These are phyloP conservation scores for Nemotelus nigrinus DNA, from an alignment of 2,888 invertebrate species.

Conservation along the genomic window DNA sequence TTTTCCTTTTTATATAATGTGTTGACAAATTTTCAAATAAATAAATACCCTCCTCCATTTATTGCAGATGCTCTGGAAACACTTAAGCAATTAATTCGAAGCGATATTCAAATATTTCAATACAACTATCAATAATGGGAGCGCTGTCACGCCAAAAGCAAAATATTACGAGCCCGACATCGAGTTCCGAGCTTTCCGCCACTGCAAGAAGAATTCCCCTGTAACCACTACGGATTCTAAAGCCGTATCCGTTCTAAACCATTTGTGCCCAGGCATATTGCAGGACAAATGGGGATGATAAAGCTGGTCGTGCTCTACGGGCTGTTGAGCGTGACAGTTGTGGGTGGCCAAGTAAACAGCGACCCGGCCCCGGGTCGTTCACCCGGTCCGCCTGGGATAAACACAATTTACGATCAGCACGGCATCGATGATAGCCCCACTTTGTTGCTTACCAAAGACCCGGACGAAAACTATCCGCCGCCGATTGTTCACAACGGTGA, in stretches of 20 bases:
- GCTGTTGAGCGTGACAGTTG: conserved; percentile 25
- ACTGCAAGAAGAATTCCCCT: neutral
- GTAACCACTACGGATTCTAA: neutral
- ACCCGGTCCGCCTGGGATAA: conserved; percentile 69
- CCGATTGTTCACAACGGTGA: conserved; percentile 50
- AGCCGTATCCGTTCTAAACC: neutral
- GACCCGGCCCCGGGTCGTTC: conserved; percentile 76
- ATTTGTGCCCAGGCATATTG: neutral
- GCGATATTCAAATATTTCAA: no score
- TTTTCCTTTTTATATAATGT: no score
- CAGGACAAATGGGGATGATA: conserved; percentile 26
- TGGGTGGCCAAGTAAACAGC: conserved; percentile 66
- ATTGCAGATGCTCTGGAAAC: no score
- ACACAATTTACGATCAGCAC: conserved; percentile 40
- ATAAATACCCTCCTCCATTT: no score
- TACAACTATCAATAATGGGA: no score
- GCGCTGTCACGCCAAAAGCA: neutral
- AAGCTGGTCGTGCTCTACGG: conserved; percentile 34
- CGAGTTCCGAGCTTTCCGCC: neutral
- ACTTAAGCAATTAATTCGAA: no score
- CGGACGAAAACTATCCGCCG: conserved; percentile 35
- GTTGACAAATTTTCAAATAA: no score
- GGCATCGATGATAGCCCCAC: conserved; percentile 37
- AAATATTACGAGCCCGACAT: conserved; percentile 1
- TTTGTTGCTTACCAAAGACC: conserved; percentile 41